These are phyloP conservation scores for Vidua chalybeata DNA, from an alignment of 2,113 vertebrate genomes.

Conservation along the genomic window DNA sequence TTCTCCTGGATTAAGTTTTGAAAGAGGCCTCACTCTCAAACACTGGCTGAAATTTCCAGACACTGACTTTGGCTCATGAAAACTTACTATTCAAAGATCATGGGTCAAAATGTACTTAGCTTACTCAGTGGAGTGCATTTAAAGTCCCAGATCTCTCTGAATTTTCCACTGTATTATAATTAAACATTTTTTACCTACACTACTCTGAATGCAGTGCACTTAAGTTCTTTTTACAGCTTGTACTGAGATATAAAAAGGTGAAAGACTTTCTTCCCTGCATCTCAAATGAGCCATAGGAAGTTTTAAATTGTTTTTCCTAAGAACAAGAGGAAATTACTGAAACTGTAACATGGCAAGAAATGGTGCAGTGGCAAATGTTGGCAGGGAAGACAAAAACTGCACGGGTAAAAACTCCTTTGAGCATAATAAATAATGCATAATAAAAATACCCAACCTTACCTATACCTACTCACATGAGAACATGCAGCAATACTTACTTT, in stretches of 20 bases:
- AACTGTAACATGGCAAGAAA: background rate
- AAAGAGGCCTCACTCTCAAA: background rate
- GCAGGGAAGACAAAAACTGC: background rate
- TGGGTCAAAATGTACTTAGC: background rate
- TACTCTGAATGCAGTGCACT: background rate
- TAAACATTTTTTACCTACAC: background rate
- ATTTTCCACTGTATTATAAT: background rate
- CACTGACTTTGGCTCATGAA: background rate
- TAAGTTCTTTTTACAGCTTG: background rate
- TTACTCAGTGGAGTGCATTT: background rate
- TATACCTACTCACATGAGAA: background rate
- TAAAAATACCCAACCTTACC: background rate
- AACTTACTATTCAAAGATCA: background rate
- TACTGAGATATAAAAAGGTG: background rate
- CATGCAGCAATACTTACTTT: constrained; percentile 80
- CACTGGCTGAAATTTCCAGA: background rate
- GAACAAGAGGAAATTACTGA: background rate
- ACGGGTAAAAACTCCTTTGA: background rate
- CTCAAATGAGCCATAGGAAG: background rate
- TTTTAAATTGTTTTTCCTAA: background rate
- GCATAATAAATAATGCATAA: background rate
- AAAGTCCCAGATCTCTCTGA: background rate
- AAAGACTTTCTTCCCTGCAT: background rate
- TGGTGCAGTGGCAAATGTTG: background rate
- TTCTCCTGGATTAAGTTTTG: background rate